A percentile compares a stretch with the other conserved stretches of the same genome.
Conservation (phyloP, 2,888 invertebrate species). For the Sylvicola cinctus region DNA sequence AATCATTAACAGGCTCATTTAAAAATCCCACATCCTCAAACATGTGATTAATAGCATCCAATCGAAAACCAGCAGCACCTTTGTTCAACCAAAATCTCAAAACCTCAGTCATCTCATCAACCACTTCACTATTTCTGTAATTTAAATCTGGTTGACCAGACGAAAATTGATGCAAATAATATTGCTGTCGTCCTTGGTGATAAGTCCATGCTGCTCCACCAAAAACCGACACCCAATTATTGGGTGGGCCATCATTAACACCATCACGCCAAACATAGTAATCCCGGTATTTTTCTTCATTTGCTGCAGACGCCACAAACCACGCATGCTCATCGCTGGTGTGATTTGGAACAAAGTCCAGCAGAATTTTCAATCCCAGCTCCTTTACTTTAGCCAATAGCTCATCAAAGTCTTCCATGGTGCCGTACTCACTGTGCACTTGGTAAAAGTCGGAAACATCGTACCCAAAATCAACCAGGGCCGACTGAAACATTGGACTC, state of each 20-base stretch:
- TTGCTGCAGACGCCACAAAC: constrained; percentile 38
- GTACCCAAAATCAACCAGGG: constrained; percentile 39
- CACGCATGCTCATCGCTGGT: constrained; percentile 27
- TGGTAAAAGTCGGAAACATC: constrained; percentile 33
- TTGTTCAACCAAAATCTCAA: constrained; percentile 41
- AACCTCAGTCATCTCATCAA: constrained; percentile 31
- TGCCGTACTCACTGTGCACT: constrained; percentile 32
- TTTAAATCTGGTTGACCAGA: constrained; percentile 43
- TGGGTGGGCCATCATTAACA: constrained; percentile 14
- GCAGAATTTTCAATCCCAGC: constrained; percentile 28
- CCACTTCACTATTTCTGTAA: constrained; percentile 29
- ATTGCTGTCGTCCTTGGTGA: constrained; percentile 32
- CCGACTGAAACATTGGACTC: constrained; percentile 35
- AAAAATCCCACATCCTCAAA: constrained; percentile 20
- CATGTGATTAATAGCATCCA: constrained; percentile 31
- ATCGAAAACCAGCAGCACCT: constrained; percentile 40
- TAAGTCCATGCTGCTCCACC: constrained; percentile 40
- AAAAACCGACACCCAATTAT: constrained; percentile 29
- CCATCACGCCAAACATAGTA: constrained; percentile 40
- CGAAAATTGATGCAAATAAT: constrained; percentile 41
- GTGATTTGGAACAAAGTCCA: constrained; percentile 48
- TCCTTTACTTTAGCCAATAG: constrained; percentile 18
- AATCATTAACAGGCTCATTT: constrained; percentile 30
- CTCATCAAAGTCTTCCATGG: constrained; percentile 28
- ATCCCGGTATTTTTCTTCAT: constrained; percentile 33